A percentile compares a stretch with the other conserved stretches of the same genome.
phyloP scores from a whole-genome alignment of 2,888 invertebrate species.

The Perizoma affinitatum region DNA sequence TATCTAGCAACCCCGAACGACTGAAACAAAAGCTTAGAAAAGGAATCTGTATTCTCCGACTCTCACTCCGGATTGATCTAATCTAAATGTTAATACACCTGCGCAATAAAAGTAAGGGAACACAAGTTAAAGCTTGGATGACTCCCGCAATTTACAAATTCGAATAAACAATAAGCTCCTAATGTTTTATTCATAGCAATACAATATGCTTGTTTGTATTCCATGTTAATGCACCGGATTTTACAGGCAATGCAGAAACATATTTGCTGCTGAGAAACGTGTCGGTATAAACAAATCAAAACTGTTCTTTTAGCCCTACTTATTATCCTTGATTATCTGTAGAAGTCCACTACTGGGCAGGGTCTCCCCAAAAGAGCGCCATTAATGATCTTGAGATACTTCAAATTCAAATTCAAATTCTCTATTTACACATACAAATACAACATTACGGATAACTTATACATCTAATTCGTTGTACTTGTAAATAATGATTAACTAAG shows the following conservation, averaged over 20 bases:
- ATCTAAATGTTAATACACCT: constrained; percentile 18
- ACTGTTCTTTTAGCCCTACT: too few relatives aligned
- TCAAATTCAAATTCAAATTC: too few relatives aligned
- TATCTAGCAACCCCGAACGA: background rate
- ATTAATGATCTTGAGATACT: too few relatives aligned
- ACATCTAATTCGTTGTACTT: too few relatives aligned
- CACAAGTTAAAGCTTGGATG: constrained; percentile 1
- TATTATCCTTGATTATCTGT: too few relatives aligned
- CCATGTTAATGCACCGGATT: constrained; percentile 15
- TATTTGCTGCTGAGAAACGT: too few relatives aligned
- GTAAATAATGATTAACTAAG: too few relatives aligned
- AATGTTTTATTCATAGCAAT: constrained; percentile 31
- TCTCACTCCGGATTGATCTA: constrained; percentile 1
- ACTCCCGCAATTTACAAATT: constrained; percentile 25
- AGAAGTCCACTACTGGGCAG: too few relatives aligned
- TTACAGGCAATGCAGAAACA: background rate
- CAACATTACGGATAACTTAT: too few relatives aligned
- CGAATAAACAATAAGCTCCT: constrained; percentile 28
- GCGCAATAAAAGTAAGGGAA: constrained; percentile 11
- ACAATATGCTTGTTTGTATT: constrained; percentile 26
- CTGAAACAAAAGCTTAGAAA: background rate
- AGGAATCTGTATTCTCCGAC: background rate
- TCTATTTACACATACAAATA: too few relatives aligned
- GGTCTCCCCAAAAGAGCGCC: too few relatives aligned
- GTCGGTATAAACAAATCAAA: too few relatives aligned